These are phyloP conservation scores for Nyctibius grandis DNA, from an alignment of 2,797 vertebrate species.

Conservation along the genomic window DNA sequence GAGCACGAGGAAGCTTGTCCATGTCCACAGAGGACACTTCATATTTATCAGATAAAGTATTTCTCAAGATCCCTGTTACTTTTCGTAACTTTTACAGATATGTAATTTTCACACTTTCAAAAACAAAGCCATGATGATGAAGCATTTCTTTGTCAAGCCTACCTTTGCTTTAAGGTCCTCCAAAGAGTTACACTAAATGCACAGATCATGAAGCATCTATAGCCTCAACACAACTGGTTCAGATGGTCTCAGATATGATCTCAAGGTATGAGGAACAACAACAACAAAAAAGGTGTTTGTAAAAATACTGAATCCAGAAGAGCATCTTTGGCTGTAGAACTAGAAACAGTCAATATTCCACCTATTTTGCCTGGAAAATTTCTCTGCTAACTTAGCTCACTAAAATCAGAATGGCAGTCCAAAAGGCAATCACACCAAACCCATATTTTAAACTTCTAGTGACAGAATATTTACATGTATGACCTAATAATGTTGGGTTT, in stretches of 20 bases:
- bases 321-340: background rate
- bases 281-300: background rate
- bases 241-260: background rate
- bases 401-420: background rate
- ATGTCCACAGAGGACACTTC: background rate
- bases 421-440: background rate
- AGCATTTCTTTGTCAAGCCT: background rate
- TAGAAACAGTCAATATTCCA: background rate
- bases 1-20: background rate
- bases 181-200: background rate
- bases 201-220: background rate
- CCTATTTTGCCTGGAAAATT: background rate
- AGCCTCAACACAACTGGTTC: background rate
- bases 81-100: background rate
- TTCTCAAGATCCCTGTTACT: background rate
- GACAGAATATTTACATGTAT: background rate
- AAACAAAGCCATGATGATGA: background rate
- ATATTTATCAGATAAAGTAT: background rate
- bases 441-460: background rate
- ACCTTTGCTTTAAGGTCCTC: background rate
- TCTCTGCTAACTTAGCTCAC: background rate
- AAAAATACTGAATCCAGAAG: background rate
- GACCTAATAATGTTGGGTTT: background rate
- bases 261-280: background rate
- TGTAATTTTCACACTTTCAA: background rate